These are phyloP conservation scores for Trachymyrmex septentrionalis DNA, from an alignment of 1,140 invertebrate genomes.

Conservation along the genomic window DNA sequence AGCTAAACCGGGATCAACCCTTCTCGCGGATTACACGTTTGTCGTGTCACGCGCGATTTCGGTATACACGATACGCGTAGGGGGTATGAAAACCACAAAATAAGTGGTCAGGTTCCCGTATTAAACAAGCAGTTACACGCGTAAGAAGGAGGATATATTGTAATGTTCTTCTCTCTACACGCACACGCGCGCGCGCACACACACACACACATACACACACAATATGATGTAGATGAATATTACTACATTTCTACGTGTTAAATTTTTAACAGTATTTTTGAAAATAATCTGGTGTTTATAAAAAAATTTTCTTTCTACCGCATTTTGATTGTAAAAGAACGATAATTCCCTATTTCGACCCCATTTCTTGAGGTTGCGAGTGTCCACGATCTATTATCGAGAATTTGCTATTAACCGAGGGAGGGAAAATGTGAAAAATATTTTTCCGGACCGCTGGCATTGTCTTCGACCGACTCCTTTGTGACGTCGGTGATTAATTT, in stretches of 20 bases:
- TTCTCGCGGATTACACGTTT: constrained; percentile 82
- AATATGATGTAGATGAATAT: neutral
- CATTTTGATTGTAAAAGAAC: neutral
- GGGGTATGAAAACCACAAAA: constrained; percentile 70
- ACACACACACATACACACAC: too few relatives aligned
- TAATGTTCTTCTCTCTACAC: neutral
- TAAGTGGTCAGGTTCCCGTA: constrained; percentile 56
- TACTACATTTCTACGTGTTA: neutral
- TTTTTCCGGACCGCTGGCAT: constrained; percentile 77
- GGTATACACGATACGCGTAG: constrained; percentile 30
- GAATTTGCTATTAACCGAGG: constrained; percentile 63
- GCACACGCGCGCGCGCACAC: too few relatives aligned
- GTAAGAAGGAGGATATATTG: neutral
- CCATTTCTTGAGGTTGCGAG: constrained; percentile 34
- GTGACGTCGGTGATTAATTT: constrained; percentile 80
- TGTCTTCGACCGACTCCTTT: constrained; percentile 77
- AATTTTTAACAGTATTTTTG: neutral
- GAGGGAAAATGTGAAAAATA: constrained; percentile 76
- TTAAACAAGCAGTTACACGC: constrained; percentile 33
- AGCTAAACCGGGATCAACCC: constrained; percentile 85
- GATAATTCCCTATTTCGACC: constrained; percentile 21
- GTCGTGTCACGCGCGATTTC: constrained; percentile 84
- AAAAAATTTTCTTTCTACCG: neutral
- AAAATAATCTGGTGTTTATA: neutral
- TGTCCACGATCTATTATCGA: constrained; percentile 74